Base-by-base conservation (phyloP, 2,797 vertebrate genomes). In the Danionella dracula region DNA sequence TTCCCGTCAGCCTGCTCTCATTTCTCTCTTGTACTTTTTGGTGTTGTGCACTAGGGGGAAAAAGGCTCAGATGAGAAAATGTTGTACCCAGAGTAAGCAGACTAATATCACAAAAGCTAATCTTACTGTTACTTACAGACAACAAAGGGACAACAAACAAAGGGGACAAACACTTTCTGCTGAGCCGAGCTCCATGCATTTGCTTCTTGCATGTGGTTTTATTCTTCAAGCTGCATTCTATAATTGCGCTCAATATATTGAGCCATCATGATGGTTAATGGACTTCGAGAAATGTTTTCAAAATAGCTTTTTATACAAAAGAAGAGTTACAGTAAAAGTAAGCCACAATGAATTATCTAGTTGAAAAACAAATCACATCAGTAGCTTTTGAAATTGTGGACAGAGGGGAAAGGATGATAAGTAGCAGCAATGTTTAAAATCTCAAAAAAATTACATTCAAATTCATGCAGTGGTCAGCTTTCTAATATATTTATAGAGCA, bases 1-100 rank as follows among this genome's bases (percentile, higher is more conserved):
- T 32, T 57, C 21, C 34, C 2, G 31, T 56, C 63, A 56, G 32
- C 15, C 64, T 15, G 34, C 29, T 48, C 15, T 55, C 35, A 31
- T 66, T 31, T 40, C 44, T 57, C 42, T 5, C 8, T 38, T 58
- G 55, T 44, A 42, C 40, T 44, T 42, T 57, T 57, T 29, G 55
- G 29, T 41, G 38, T 31, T 44, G 23, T 32, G 55, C 8, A 42
- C 1, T 4, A 11, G 2, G 12, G 12, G 0, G 2, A 9, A 27
- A 41, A 56, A n/a, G 1, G 37, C 27, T 41, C 9, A 12, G 4
- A 37, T 9, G 29, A 34, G 42, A 23, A 35, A 23, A 46, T 45
- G 13, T 60, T 29, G 17, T 23, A 13, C 41, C 17, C 15, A 21
- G 12, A 44, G 29, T 46, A 46, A 48, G 6, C 42, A 46, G 27